Conservation (phyloP, 2,888 invertebrate genomes). For the Stictocephala bisonia region DNA sequence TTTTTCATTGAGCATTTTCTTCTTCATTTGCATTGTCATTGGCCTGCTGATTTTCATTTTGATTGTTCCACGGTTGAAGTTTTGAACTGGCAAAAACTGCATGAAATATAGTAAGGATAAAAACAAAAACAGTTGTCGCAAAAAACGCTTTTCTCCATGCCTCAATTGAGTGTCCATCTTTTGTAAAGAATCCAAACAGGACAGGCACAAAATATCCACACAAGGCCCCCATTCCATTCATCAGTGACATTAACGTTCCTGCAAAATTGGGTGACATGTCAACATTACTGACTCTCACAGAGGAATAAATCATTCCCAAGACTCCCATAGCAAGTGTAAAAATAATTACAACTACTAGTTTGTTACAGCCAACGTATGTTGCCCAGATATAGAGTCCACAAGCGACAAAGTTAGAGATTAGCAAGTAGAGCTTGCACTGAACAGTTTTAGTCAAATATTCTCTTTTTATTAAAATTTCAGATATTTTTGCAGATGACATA, state of each 20-base stretch:
- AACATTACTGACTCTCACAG: background rate
- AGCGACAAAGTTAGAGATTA: background rate
- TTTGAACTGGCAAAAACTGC: too few relatives aligned
- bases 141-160: background rate
- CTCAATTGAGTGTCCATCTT: too few relatives aligned
- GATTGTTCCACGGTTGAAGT: too few relatives aligned
- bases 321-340: conserved; percentile 6
- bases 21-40: too few relatives aligned
- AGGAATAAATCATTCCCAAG: conserved; percentile 5
- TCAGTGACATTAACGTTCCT: background rate
- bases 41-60: too few relatives aligned
- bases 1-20: too few relatives aligned
- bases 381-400: background rate
- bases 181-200: background rate
- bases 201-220: background rate
- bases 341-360: background rate
- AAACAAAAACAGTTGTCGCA: too few relatives aligned
- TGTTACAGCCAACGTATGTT: background rate
- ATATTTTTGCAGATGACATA: background rate
- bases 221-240: background rate
- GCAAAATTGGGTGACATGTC: conserved; percentile 13
- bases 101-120: too few relatives aligned
- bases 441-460: background rate
- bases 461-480: background rate
- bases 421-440: background rate